Evolutionary conservation across 2,888 invertebrate species (phyloP), one percentile per base, ranked within the genome.

Genomic region (Eugnorisma glareosa): DNA sequence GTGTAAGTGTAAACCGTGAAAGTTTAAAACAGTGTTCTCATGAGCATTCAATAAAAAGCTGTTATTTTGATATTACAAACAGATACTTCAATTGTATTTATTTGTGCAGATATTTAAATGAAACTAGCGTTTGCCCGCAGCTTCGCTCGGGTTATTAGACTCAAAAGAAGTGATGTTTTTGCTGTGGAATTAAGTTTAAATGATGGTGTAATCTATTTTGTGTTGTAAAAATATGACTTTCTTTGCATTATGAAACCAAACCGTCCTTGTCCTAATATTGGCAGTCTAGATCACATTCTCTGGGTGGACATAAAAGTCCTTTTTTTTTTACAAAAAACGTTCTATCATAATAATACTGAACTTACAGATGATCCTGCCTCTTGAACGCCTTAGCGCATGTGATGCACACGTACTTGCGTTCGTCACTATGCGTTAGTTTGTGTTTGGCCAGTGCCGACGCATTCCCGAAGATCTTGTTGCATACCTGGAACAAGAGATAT

Each of bases 301-400:
- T 28, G 4, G 18, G 11, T 11, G 7, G 4, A 18, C 11, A 51
- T 40, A 15, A n/a, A n/a, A n/a, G n/a, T n/a, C n/a, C n/a, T n/a
- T n/a, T n/a, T n/a, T n/a, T n/a, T n/a, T n/a, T n/a, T n/a, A n/a
- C n/a, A n/a, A n/a, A n/a, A n/a, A n/a, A n/a, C n/a, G n/a, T n/a
- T n/a, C n/a, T n/a, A n/a, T n/a, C 24, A 54, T 43, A 51, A 51
- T 18, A 15, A 43, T 45, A 40, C 2, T 15, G 3, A 28, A 98
- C 99, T 99, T 97, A 99, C 99, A 99, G 98, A 97, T 99, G 99
- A 97, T 99, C 99, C 97, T 99, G 99, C 94, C 99, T 97, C 97
- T 99, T 99, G 97, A 99, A 99, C 89, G 99, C 99, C 97, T 99
- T 99, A 86, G 99, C 98, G 97, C 99, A 99, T 95, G 99, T 98